A percentile compares a stretch with the other conserved stretches of the same genome.
Conservation (phyloP, 2,113 vertebrate species). For the Triplophysa dalaica region DNA sequence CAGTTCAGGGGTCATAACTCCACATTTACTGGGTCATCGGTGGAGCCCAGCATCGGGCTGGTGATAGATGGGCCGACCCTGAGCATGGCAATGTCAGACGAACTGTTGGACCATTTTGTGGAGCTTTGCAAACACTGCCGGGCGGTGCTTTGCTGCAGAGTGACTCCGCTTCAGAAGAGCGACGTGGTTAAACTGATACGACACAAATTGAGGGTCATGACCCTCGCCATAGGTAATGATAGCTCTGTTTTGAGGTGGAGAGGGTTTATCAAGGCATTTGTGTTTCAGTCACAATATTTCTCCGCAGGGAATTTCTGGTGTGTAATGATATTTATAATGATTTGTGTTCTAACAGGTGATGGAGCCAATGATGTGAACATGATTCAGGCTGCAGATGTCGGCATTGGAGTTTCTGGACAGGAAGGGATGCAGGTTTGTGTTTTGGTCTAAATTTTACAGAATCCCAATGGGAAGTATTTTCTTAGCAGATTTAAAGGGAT, state of each 20-base stretch:
- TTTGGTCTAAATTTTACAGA: background rate
- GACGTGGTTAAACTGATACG: constrained; percentile 82
- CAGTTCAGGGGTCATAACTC: constrained; percentile 49
- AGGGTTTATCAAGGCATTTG: background rate
- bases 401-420: constrained; percentile 91
- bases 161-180: constrained; percentile 89
- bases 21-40: constrained; percentile 5
- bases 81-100: constrained; percentile 73
- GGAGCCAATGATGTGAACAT: constrained; percentile 96
- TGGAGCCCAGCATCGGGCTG: constrained; percentile 71
- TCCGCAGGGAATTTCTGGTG: background rate
- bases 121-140: constrained; percentile 76
- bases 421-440: constrained; percentile 94
- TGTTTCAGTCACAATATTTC: background rate
- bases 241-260: background rate
- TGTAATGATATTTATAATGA: background rate
- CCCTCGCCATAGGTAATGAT: constrained; percentile 82
- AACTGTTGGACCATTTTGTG: constrained; percentile 82
- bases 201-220: constrained; percentile 81
- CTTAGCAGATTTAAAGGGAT: no score
- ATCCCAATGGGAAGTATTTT: no score
- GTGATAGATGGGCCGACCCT: constrained; percentile 85
- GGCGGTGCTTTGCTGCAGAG: constrained; percentile 87
- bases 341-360: constrained; percentile 76
- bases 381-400: constrained; percentile 94